phyloP scores from a whole-genome alignment of 2,888 invertebrate species.

The Allolobophora icterica region DNA sequence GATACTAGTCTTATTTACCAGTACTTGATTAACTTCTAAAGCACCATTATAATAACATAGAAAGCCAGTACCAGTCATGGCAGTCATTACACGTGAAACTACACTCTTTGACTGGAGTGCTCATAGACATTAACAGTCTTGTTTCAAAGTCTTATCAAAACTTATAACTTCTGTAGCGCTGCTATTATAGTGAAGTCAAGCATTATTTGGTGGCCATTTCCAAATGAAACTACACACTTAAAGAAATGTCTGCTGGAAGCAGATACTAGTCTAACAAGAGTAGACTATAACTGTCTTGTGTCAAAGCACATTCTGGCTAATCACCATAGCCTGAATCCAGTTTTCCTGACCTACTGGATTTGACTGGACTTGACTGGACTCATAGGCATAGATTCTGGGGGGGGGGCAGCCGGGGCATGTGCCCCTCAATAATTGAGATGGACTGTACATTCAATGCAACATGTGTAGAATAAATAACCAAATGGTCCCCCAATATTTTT shows the following conservation, averaged over 20 bases:
- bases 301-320: neutral
- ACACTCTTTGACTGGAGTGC: conserved; percentile 8
- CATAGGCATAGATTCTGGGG: too few species aligned
- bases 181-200: neutral
- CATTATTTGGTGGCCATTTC: neutral
- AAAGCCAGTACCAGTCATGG: neutral
- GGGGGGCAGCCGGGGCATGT: too few species aligned
- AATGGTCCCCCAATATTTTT: too few species aligned
- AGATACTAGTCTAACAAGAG: neutral
- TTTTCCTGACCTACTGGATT: neutral
- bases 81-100: neutral
- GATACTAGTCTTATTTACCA: too few species aligned
- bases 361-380: neutral
- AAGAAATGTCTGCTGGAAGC: neutral
- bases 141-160: too few species aligned
- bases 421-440: too few species aligned
- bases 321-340: neutral
- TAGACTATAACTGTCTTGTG: neutral
- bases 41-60: neutral
- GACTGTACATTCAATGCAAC: too few species aligned
- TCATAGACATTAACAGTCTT: neutral
- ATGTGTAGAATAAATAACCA: too few species aligned
- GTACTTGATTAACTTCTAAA: neutral
- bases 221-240: neutral
- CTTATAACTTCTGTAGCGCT: neutral